These are phyloP conservation scores for Calcarius lapponicus DNA, from an alignment of 2,797 vertebrate genomes.

Conservation along the genomic window DNA sequence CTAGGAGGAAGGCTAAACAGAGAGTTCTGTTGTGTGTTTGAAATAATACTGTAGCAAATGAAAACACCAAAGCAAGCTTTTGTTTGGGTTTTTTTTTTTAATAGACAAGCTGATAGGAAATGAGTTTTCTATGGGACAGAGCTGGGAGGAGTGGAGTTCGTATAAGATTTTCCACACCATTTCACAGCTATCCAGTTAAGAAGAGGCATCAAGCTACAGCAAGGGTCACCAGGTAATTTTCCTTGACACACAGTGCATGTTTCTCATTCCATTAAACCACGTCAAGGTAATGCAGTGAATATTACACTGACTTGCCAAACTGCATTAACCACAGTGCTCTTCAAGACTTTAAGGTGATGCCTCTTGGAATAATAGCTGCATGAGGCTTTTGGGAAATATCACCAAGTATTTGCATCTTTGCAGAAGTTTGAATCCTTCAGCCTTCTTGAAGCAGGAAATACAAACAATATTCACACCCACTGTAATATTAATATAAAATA, in stretches of 20 bases:
- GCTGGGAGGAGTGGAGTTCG: neutral
- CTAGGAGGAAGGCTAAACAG: neutral
- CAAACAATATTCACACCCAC: neutral
- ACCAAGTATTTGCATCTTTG: neutral
- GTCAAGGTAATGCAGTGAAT: slow-evolving; percentile 44
- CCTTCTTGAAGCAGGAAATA: neutral
- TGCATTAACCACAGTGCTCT: slow-evolving; percentile 2
- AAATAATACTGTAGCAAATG: neutral
- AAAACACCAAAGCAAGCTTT: neutral
- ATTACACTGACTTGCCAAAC: slow-evolving; percentile 32
- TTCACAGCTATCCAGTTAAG: slow-evolving; percentile 8
- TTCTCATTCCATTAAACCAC: slow-evolving; percentile 55
- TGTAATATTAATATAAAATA: neutral
- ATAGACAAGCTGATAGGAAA: neutral
- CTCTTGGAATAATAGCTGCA: slow-evolving; percentile 20
- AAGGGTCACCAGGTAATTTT: slow-evolving; percentile 62
- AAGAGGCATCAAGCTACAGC: neutral
- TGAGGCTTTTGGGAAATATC: slow-evolving; percentile 1
- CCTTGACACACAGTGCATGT: slow-evolving; percentile 14
- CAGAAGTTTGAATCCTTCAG: neutral
- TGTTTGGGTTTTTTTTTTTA: neutral
- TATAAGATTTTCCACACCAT: slow-evolving; percentile 24
- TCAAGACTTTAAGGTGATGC: neutral
- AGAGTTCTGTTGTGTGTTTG: neutral
- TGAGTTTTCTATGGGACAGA: neutral